phyloP scores from a whole-genome alignment of 2,888 invertebrate genomes.

The Dynastes tityus region DNA sequence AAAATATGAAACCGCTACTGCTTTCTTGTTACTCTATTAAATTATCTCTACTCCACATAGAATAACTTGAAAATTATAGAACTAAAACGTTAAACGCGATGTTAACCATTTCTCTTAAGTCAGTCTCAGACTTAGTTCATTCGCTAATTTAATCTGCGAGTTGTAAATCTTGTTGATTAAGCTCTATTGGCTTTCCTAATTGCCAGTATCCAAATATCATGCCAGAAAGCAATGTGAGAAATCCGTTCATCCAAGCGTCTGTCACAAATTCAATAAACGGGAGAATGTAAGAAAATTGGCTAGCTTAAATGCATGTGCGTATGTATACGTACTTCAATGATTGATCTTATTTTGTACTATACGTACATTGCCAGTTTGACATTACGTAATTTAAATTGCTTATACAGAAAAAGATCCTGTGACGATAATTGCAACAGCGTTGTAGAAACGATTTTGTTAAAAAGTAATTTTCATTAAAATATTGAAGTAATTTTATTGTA shows the following conservation, averaged over 20 bases:
- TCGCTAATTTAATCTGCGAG: conserved; percentile 14
- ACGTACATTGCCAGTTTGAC: background rate
- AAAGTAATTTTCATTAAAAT: no score
- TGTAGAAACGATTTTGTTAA: no score
- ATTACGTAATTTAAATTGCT: no score
- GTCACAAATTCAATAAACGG: background rate
- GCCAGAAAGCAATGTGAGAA: background rate
- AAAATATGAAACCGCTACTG: background rate
- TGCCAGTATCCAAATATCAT: conserved; percentile 26
- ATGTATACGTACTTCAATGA: no score
- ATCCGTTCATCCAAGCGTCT: background rate
- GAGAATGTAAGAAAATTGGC: conserved; percentile 22
- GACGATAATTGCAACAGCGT: no score
- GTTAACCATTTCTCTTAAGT: conserved; percentile 2
- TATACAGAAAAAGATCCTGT: no score
- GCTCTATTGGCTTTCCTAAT: conserved; percentile 14
- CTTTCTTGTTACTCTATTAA: no score
- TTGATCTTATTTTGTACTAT: background rate
- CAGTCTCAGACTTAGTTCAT: conserved; percentile 10
- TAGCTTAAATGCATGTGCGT: background rate
- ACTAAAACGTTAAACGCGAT: no score
- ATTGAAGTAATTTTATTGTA: no score
- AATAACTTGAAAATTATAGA: no score
- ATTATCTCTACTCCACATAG: no score
- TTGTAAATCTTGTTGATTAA: conserved; percentile 21